Percentiles rank a stretch among this genome's conserved stretches.
These are phyloP conservation scores for Conger conger DNA, from an alignment of 2,113 vertebrate genomes.

Conservation along the genomic window DNA sequence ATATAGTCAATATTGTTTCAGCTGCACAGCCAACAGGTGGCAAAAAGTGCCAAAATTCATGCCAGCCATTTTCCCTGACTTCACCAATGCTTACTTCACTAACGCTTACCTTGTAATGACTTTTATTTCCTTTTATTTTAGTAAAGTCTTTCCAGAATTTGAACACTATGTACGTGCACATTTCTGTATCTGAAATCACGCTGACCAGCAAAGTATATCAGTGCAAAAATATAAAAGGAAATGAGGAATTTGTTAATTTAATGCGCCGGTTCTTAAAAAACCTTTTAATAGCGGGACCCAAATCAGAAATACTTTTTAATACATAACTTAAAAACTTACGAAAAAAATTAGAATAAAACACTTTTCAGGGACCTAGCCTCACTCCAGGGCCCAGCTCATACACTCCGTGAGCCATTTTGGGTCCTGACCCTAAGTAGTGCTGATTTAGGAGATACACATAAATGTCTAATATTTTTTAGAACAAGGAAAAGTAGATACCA, in stretches of 20 bases:
- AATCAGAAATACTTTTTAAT: too few relatives aligned
- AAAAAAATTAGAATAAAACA: too few relatives aligned
- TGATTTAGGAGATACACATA: too few relatives aligned
- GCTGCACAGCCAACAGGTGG: background rate
- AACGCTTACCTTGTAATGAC: background rate
- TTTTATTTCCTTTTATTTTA: background rate
- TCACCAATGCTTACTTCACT: background rate
- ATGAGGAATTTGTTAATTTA: background rate
- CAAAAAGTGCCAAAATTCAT: background rate
- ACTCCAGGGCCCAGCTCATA: too few relatives aligned
- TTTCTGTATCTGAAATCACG: background rate
- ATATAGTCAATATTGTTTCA: background rate
- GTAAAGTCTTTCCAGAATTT: background rate
- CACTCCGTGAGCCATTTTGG: too few relatives aligned
- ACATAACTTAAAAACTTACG: too few relatives aligned
- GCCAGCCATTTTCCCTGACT: background rate
- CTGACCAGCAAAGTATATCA: background rate
- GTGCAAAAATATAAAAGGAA: background rate
- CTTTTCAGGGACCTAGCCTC: too few relatives aligned
- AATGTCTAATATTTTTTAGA: background rate
- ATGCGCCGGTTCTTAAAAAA: too few relatives aligned
- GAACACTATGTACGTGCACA: too few relatives aligned
- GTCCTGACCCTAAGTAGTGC: too few relatives aligned
- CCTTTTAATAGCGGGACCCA: too few relatives aligned
- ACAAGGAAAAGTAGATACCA: background rate